These are phyloP conservation scores for Synergus japonicus DNA, from an alignment of 2,888 invertebrate species.

Conservation along the genomic window DNA sequence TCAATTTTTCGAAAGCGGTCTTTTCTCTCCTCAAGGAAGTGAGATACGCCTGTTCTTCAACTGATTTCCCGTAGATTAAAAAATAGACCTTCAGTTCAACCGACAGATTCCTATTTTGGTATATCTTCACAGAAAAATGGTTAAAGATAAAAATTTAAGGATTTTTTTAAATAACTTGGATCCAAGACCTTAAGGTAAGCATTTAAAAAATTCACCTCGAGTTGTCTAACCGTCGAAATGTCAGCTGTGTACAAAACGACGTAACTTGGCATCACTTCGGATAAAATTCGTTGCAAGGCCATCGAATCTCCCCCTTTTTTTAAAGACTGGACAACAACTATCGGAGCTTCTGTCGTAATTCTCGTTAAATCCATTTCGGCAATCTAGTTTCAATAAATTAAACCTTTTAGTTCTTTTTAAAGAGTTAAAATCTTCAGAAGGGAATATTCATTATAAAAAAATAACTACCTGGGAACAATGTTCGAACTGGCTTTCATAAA, in stretches of 20 bases:
- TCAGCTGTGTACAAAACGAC: slow-evolving; percentile 95
- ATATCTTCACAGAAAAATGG: slow-evolving; percentile 77
- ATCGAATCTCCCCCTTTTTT: slow-evolving; percentile 86
- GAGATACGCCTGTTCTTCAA: slow-evolving; percentile 97
- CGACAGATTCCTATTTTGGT: slow-evolving; percentile 78
- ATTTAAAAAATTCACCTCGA: slow-evolving; percentile 82
- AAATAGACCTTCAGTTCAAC: slow-evolving; percentile 88
- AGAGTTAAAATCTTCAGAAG: slow-evolving; percentile 25
- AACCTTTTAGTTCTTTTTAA: background rate
- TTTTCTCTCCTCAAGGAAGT: slow-evolving; percentile 94
- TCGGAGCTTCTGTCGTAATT: slow-evolving; percentile 82
- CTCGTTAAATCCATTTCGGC: slow-evolving; percentile 84
- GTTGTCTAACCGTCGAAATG: slow-evolving; percentile 90
- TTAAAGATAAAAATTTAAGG: background rate
- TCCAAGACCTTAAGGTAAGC: background rate
- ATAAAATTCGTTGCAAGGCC: slow-evolving; percentile 85
- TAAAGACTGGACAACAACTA: slow-evolving; percentile 88
- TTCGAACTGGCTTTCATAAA: slow-evolving; percentile 64
- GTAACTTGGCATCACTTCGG: slow-evolving; percentile 86
- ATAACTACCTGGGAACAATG: slow-evolving; percentile 69
- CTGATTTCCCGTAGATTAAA: slow-evolving; percentile 92
- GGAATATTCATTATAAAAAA: background rate
- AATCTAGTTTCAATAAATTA: slow-evolving; percentile 74
- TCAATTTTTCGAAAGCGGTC: slow-evolving; percentile 94
- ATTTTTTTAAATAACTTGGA: background rate